Evolutionary conservation across 2,113 vertebrate genomes (phyloP), one percentile per base, ranked within the genome.

Genomic region (Xyrauchen texanus): DNA sequence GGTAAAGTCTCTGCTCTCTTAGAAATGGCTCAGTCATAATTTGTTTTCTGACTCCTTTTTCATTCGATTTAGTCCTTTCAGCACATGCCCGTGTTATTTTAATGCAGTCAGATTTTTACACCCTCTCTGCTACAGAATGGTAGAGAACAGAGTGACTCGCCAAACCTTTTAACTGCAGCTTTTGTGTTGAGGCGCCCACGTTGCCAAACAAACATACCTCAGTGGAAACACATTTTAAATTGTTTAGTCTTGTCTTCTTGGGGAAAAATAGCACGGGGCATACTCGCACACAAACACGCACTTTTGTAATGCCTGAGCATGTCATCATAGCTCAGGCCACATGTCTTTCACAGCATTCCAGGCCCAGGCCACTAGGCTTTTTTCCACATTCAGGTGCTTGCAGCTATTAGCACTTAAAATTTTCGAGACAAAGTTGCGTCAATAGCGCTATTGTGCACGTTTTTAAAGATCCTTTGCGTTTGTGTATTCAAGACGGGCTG

Each of bases 381-480:
- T 72, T 15, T 57, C 11, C 51, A 60, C n/a, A 60, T 65, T 55
- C 11, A 57, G 42, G 65, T 78, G 88, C 89, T 88, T 88, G 88
- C 87, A 78, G 86, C 46, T 80, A 85, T 75, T 83, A 80, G 77
- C 60, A 57, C 79, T 81, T 42, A 16, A 52, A 16, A 66, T 86
- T 77, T 76, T 77, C 21, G 68, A 85, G 78, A 90, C 88, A 85
- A 91, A 89, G 89, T 86, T 89, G 90, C 89, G 92, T 92, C 90
- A 92, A 92, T 90, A 91, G 80, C 84, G 85, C 86, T 86, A 90
- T 91, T 92, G 90, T 92, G 82, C 80, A n/a, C 9, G 49, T 16
- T 5, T 90, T 90, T 88, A 90, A 89, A 86, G 85, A 87, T 84
- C 88, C 88, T 88, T 78, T 83, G 81, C 78, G 79, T 78, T 80